Base-by-base conservation (phyloP, 2,797 vertebrate species). In the Ibycter americanus region DNA sequence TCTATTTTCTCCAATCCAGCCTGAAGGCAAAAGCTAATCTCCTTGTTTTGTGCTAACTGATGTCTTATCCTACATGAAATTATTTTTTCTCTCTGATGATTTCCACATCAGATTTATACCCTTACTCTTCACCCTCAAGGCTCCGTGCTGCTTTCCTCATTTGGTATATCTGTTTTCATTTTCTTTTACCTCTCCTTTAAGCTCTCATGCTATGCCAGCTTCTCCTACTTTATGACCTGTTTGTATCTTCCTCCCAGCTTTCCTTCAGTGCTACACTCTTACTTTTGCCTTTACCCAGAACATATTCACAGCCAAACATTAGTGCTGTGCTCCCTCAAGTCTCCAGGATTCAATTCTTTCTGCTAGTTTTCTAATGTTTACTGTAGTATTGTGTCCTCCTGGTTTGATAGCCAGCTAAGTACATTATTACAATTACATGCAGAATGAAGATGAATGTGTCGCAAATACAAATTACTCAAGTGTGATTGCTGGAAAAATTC, bases 21-120 rank as follows among this genome's bases (percentile, higher is more conserved):
- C 82, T 65, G 83, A 93, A 95, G 93, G 92, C 90, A 83, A 87
- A 87, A 92, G 29, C 67, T 94, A 93, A 94, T 93, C 83, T 93
- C 63, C 38, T 56, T 92, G 36, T 85, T 96, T 91, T 73, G 51
- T 90, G 84, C 71, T 96, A 89, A 94, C 73, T 83, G 92, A 84
- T 95, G 65, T 42, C 56, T 87, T 92, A 92, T 47, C 56, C 74
- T 92, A 65, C 54, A 47, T 44, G 38, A 96, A 85, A 78, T 90
- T 87, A 65, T 94, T 90, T 91, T 93, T 83, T 72, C 49, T 74
- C 54, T 94, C 59, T 72, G 84, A 46, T 87, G 58, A 55, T 85
- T 94, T 92, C 78, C 38, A 65, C 61, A 20, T 76, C 46, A 81
- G 61, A 87, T 91, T 72, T 92, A 83, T 88, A 51, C 68, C 13